Percentiles rank a stretch among this genome's conserved stretches.
phyloP scores from a whole-genome alignment of 2,797 vertebrate genomes.

The Harpagifer antarcticus region DNA sequence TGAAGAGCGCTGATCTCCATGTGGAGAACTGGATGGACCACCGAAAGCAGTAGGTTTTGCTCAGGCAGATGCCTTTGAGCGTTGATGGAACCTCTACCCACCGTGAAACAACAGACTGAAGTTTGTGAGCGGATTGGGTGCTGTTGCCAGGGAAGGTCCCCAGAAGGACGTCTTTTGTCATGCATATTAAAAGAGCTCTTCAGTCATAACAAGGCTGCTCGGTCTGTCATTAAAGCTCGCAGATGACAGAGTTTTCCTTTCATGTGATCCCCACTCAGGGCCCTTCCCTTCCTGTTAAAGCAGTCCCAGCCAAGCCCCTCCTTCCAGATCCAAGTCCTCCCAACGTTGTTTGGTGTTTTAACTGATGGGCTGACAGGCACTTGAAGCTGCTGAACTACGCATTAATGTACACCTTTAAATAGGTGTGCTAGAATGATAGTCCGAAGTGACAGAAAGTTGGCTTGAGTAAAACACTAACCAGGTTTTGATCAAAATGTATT shows the following conservation, averaged over 20 bases:
- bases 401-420: constrained; percentile 28
- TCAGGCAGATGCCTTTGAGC: constrained; percentile 33
- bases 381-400: constrained; percentile 13
- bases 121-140: constrained; percentile 52
- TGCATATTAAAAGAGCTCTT: constrained; percentile 80
- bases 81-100: constrained; percentile 34
- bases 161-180: constrained; percentile 79
- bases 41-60: constrained; percentile 43
- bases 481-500: too few relatives aligned
- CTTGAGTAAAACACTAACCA: not conserved
- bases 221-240: constrained; percentile 80
- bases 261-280: constrained; percentile 72
- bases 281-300: constrained; percentile 80
- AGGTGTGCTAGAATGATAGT: not conserved
- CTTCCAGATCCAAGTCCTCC: constrained; percentile 44
- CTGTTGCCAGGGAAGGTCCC: constrained; percentile 56
- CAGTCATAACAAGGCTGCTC: constrained; percentile 83
- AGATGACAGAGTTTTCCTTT: constrained; percentile 80
- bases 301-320: constrained; percentile 42
- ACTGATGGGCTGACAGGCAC: not conserved
- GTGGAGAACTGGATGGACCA: constrained; percentile 19
- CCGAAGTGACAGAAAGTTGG: not conserved
- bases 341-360: constrained; percentile 9
- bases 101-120: constrained; percentile 30
- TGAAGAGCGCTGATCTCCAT: constrained; percentile 29